Conservation (phyloP, 1,140 invertebrate species). For the Muscidifurax raptorellus region DNA sequence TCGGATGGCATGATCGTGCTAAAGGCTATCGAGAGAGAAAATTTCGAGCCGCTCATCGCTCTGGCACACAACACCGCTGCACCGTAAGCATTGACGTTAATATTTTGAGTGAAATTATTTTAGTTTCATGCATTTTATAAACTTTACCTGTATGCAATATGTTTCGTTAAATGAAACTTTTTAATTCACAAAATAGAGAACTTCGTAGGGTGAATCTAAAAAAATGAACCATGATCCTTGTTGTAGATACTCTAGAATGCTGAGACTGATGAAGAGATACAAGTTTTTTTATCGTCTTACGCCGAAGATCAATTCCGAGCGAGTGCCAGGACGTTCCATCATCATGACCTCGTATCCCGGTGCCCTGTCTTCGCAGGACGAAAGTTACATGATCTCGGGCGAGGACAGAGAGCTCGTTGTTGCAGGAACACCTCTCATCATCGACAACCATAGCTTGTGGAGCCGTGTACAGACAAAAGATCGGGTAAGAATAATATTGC, state of each 20-base stretch:
- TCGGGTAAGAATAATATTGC: constrained; percentile 56
- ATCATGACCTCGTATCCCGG: constrained; percentile 92
- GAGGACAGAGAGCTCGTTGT: constrained; percentile 76
- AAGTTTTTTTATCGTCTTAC: constrained; percentile 85
- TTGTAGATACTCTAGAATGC: constrained; percentile 87
- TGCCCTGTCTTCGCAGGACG: constrained; percentile 89
- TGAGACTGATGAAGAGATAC: constrained; percentile 93
- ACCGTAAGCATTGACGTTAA: constrained; percentile 72
- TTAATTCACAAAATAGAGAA: no score
- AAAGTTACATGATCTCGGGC: constrained; percentile 84
- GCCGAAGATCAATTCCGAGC: constrained; percentile 68
- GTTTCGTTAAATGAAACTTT: no score
- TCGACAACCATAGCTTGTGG: constrained; percentile 58
- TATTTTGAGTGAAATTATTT: background rate
- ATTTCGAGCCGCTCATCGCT: constrained; percentile 60
- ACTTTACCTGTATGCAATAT: background rate
- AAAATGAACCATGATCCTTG: no score
- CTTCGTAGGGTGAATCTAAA: no score
- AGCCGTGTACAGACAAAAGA: constrained; percentile 58
- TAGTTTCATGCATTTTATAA: background rate
- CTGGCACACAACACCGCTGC: constrained; percentile 83
- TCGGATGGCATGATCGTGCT: constrained; percentile 65
- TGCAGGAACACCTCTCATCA: constrained; percentile 76
- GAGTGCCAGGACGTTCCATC: constrained; percentile 79
- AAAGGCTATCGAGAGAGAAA: constrained; percentile 60